A percentile compares a stretch with the other conserved stretches of the same genome.
Evolutionary conservation across 2,888 invertebrate species (phyloP).

Genomic region (Xylota sylvarum): DNA sequence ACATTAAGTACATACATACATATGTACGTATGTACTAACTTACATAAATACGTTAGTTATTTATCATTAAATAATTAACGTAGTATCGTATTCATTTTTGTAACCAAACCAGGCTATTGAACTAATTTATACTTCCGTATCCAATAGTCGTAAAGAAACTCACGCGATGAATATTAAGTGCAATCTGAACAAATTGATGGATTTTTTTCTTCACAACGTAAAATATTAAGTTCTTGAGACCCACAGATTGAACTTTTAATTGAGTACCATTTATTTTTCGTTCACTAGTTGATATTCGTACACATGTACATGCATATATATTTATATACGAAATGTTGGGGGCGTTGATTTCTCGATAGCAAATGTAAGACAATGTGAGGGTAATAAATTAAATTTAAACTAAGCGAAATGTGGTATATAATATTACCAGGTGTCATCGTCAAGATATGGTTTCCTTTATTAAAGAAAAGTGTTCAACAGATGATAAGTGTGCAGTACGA

Average conservation of each 20-base stretch:
- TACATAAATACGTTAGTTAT: too few species aligned
- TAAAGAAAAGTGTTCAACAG: conserved; percentile 36
- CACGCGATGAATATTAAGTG: conserved; percentile 50
- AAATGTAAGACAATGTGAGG: background rate
- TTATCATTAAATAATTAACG: background rate
- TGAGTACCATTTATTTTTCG: conserved; percentile 43
- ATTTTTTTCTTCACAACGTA: background rate
- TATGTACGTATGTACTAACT: too few species aligned
- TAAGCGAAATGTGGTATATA: background rate
- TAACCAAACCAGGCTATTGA: conserved; percentile 46
- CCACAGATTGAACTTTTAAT: conserved; percentile 54
- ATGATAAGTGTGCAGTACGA: conserved; percentile 22
- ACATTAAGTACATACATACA: background rate
- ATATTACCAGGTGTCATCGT: background rate
- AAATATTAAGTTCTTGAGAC: conserved; percentile 17
- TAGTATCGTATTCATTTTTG: conserved; percentile 10
- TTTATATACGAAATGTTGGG: conserved; percentile 11
- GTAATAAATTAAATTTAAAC: background rate
- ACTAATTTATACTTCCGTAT: conserved; percentile 48
- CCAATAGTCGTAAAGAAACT: conserved; percentile 33
- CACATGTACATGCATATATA: background rate
- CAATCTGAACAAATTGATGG: conserved; percentile 32
- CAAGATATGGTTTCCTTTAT: background rate
- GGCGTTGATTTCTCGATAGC: conserved; percentile 44
- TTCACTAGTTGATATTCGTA: conserved; percentile 15